A percentile compares a stretch with the other conserved stretches of the same genome.
Conservation (phyloP, 2,797 vertebrate species). For the Gymnocypris eckloni region DNA sequence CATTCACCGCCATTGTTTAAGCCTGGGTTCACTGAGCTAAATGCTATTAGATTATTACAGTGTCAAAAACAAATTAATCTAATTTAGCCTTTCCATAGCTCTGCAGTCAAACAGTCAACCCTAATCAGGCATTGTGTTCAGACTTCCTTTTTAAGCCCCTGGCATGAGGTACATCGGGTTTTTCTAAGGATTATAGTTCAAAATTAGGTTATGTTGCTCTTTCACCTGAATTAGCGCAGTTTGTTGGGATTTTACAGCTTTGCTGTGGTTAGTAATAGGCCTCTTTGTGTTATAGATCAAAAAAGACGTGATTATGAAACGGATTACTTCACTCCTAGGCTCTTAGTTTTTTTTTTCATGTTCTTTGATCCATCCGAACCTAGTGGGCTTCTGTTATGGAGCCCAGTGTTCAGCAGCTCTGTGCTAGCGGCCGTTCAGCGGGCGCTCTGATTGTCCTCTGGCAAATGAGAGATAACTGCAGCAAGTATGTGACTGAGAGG, state of each 20-base stretch:
- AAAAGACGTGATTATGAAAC: constrained; percentile 19
- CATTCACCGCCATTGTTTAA: constrained; percentile 45
- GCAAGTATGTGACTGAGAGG: constrained; percentile 15
- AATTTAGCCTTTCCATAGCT: constrained; percentile 46
- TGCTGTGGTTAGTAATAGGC: neutral
- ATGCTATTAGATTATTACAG: constrained; percentile 54
- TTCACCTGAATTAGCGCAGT: constrained; percentile 29
- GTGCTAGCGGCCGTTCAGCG: neutral
- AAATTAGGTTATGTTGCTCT: constrained; percentile 39
- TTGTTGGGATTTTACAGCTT: constrained; percentile 24
- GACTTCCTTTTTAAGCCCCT: constrained; percentile 42
- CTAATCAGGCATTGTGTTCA: constrained; percentile 49
- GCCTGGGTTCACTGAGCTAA: constrained; percentile 47
- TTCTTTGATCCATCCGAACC: constrained; percentile 21
- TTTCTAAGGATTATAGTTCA: constrained; percentile 49
- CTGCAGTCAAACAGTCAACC: constrained; percentile 41
- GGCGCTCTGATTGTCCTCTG: constrained; percentile 40
- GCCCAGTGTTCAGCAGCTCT: neutral
- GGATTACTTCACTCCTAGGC: constrained; percentile 23
- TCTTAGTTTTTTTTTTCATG: neutral
- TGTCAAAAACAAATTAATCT: constrained; percentile 59
- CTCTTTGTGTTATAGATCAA: constrained; percentile 26
- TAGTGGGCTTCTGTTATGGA: constrained; percentile 22
- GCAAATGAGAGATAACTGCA: constrained; percentile 23
- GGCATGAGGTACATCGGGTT: constrained; percentile 34